These are phyloP conservation scores for Cheilosia variabilis DNA, from an alignment of 2,888 invertebrate species.

Conservation along the genomic window DNA sequence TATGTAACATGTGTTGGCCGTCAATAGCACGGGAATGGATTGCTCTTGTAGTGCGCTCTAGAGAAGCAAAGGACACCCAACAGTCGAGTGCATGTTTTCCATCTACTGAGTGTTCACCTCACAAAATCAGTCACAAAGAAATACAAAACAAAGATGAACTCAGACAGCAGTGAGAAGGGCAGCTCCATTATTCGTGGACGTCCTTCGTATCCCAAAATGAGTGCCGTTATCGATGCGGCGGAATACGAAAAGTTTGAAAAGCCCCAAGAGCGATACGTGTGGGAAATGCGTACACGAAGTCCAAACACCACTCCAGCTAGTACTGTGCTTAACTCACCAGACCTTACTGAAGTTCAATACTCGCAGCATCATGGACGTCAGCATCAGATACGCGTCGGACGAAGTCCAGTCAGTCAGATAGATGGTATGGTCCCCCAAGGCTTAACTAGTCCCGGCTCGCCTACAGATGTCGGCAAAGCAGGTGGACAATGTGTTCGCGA, in stretches of 20 bases:
- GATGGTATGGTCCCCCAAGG: slow-evolving; percentile 79
- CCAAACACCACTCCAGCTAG: slow-evolving; percentile 83
- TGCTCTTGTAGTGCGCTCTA: slow-evolving; percentile 66
- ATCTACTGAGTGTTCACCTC: slow-evolving; percentile 33
- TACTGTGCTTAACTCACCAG: slow-evolving; percentile 83
- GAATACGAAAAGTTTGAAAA: slow-evolving; percentile 73
- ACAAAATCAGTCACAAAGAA: slow-evolving; percentile 34
- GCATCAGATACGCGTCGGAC: slow-evolving; percentile 82
- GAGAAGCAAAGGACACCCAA: slow-evolving; percentile 50
- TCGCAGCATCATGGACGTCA: slow-evolving; percentile 79
- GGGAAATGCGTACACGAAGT: slow-evolving; percentile 83
- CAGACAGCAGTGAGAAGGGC: slow-evolving; percentile 73
- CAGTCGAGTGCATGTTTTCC: slow-evolving; percentile 62
- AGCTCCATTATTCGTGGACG: slow-evolving; percentile 65
- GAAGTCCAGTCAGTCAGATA: slow-evolving; percentile 82
- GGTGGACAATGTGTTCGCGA: slow-evolving; percentile 86
- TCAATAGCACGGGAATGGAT: slow-evolving; percentile 51
- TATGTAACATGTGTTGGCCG: slow-evolving; percentile 11
- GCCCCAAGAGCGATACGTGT: slow-evolving; percentile 82
- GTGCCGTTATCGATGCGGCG: slow-evolving; percentile 47
- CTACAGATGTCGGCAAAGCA: slow-evolving; percentile 82
- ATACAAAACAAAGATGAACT: slow-evolving; percentile 72
- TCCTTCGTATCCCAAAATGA: slow-evolving; percentile 64
- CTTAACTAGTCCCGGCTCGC: slow-evolving; percentile 82
- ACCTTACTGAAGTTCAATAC: slow-evolving; percentile 81